These are phyloP conservation scores for Bhutanitis thaidina DNA, from an alignment of 2,888 invertebrate species.

Conservation along the genomic window DNA sequence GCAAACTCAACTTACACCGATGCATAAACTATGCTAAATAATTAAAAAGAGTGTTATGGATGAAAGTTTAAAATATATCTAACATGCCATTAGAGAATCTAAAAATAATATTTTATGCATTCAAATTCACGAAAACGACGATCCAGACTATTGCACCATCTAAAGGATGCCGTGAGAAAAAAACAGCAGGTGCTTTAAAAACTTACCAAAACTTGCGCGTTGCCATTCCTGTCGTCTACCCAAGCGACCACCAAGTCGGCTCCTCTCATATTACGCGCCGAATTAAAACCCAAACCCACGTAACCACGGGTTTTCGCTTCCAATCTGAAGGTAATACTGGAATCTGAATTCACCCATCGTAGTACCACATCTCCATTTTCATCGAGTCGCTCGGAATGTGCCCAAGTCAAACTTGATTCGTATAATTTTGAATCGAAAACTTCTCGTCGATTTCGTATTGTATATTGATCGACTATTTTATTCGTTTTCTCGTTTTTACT, in stretches of 20 bases:
- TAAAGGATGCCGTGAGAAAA: slow-evolving; percentile 28
- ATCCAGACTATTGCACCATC: slow-evolving; percentile 7
- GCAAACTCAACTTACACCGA: slow-evolving; percentile 3
- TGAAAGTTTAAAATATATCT: too few species aligned
- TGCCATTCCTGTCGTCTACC: slow-evolving; percentile 85
- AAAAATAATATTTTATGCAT: too few species aligned
- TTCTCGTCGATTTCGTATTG: slow-evolving; percentile 54
- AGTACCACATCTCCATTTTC: slow-evolving; percentile 77
- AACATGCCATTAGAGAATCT: too few species aligned
- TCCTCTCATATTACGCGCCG: slow-evolving; percentile 87
- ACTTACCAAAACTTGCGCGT: slow-evolving; percentile 90
- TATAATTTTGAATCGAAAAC: slow-evolving; percentile 69
- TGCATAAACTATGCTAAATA: slow-evolving; percentile 5
- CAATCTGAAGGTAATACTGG: slow-evolving; percentile 90
- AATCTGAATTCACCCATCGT: slow-evolving; percentile 87
- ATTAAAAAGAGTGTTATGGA: background rate
- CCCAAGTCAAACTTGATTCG: slow-evolving; percentile 75
- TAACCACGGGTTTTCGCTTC: slow-evolving; percentile 92
- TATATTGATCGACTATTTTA: slow-evolving; percentile 61
- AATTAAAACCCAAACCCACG: slow-evolving; percentile 92
- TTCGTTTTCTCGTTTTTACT: slow-evolving; percentile 59
- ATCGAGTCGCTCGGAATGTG: slow-evolving; percentile 79
- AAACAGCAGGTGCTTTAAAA: slow-evolving; percentile 38
- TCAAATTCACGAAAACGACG: background rate
- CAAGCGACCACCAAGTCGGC: slow-evolving; percentile 94